Evolutionary conservation across 35 echinoderm and acorn worm genomes (phyloP).

Genomic region (Heliocidaris tuberculata): DNA sequence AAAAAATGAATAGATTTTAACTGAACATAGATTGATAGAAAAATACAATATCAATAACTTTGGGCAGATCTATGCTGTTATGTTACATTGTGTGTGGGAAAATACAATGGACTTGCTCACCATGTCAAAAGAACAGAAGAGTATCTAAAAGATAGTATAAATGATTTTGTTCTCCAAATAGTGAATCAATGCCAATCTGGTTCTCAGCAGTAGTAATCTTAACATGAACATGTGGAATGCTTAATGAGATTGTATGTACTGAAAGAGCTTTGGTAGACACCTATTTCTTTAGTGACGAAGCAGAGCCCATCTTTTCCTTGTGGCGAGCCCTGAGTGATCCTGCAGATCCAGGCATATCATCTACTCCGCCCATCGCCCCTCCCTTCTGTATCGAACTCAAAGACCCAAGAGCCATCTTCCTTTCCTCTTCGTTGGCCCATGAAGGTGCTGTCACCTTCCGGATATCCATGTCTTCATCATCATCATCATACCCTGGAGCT

Average conservation of each 20-base stretch:
- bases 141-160: too few relatives aligned
- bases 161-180: too few relatives aligned
- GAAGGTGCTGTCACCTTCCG: conserved; percentile 18
- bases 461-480: neutral
- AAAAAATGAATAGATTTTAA: too few relatives aligned
- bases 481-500: neutral
- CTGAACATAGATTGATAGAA: too few relatives aligned
- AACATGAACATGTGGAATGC: too few relatives aligned
- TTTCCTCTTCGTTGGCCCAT: neutral
- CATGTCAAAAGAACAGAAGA: too few relatives aligned
- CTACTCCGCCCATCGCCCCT: neutral
- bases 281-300: neutral
- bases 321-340: conserved; percentile 10
- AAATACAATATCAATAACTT: too few relatives aligned
- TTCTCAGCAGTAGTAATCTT: neutral
- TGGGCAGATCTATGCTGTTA: too few relatives aligned
- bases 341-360: neutral
- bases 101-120: too few relatives aligned
- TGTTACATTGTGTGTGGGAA: too few relatives aligned
- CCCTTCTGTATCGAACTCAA: conserved; percentile 9
- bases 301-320: conserved; percentile 21
- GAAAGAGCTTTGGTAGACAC: neutral
- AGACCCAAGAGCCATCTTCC: neutral
- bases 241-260: too few relatives aligned
- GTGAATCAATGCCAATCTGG: neutral